These are phyloP conservation scores for Holotrichia oblita DNA, from an alignment of 1,140 invertebrate species.

Conservation along the genomic window DNA sequence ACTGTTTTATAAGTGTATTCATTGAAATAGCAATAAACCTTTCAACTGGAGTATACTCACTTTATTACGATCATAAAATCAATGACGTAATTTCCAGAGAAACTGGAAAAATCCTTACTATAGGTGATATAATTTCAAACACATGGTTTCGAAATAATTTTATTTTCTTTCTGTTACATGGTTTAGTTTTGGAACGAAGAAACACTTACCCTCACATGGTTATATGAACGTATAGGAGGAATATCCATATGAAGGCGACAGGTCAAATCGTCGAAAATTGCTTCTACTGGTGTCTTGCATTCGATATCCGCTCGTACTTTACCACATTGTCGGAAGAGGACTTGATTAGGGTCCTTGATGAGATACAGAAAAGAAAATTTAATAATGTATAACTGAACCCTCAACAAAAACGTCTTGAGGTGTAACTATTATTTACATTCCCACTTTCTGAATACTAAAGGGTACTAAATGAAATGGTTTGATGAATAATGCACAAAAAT, in stretches of 20 bases:
- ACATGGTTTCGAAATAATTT: conserved; percentile 34
- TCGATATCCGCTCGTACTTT: conserved; percentile 71
- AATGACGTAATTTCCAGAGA: conserved; percentile 38
- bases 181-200: conserved; percentile 33
- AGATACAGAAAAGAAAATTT: too few relatives aligned
- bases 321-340: conserved; percentile 79
- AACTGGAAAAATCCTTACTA: conserved; percentile 39
- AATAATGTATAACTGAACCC: too few relatives aligned
- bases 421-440: too few relatives aligned
- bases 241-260: conserved; percentile 77
- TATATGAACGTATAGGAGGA: conserved; percentile 67
- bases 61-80: conserved; percentile 37
- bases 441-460: too few relatives aligned
- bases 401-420: too few relatives aligned
- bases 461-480: too few relatives aligned
- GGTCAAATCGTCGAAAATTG: conserved; percentile 72
- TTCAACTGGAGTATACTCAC: conserved; percentile 27
- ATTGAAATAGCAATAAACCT: not conserved
- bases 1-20: not conserved
- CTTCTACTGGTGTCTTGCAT: conserved; percentile 75
- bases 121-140: conserved; percentile 33
- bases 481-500: too few relatives aligned
- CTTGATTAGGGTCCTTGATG: conserved; percentile 75
- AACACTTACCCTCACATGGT: conserved; percentile 64
- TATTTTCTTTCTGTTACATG: conserved; percentile 16